Evolutionary conservation across 2,888 invertebrate species (phyloP).

Genomic region (Scrobipalpa atriplicella): DNA sequence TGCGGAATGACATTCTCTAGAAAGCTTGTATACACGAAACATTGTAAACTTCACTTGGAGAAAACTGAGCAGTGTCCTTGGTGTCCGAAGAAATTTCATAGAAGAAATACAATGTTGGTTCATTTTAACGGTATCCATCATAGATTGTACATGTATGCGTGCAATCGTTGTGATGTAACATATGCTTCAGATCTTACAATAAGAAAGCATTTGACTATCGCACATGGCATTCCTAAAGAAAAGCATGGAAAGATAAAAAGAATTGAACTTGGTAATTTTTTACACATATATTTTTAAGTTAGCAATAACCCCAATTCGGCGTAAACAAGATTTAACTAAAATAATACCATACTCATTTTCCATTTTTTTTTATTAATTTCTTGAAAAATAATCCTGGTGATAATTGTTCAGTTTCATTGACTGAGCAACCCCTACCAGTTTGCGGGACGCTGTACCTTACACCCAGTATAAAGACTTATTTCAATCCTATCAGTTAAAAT

Average conservation of each 20-base stretch:
- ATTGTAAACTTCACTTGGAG: constrained; percentile 64
- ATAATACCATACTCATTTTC: too few species aligned
- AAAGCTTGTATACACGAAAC: constrained; percentile 66
- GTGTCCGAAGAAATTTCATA: constrained; percentile 65
- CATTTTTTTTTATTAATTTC: too few species aligned
- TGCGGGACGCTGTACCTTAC: too few species aligned
- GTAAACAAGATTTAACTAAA: too few species aligned
- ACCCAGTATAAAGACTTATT: too few species aligned
- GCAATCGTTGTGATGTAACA: constrained; percentile 60
- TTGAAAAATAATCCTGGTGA: too few species aligned
- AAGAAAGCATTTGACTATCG: constrained; percentile 61
- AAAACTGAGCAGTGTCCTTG: constrained; percentile 62
- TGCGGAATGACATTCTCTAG: constrained; percentile 72
- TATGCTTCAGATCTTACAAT: constrained; percentile 66
- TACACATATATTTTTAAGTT: too few species aligned
- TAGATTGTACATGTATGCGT: constrained; percentile 61
- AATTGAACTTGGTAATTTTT: constrained; percentile 40
- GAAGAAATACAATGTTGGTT: constrained; percentile 54
- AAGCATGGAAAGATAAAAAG: constrained; percentile 64
- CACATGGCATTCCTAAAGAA: constrained; percentile 67
- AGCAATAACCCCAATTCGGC: too few species aligned
- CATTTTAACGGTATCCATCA: constrained; percentile 69
- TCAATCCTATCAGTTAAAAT: too few species aligned
- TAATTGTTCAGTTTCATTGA: too few species aligned
- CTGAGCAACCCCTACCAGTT: too few species aligned